A percentile compares a stretch with the other conserved stretches of the same genome.
These are phyloP conservation scores for Amblyraja radiata DNA, from an alignment of 2,797 vertebrate genomes.

Conservation along the genomic window DNA sequence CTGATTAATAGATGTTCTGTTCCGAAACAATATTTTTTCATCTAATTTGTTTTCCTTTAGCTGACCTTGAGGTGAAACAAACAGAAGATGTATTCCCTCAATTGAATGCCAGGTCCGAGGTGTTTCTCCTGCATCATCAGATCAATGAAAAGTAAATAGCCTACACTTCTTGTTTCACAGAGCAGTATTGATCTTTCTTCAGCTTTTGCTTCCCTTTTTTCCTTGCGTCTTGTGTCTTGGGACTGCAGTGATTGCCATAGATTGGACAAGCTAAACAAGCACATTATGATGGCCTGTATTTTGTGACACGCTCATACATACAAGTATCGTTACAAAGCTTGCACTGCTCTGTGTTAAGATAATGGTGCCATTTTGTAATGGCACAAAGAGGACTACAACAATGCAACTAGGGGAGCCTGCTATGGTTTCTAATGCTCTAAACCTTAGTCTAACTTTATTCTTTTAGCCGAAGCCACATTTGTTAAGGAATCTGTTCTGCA, in stretches of 20 bases:
- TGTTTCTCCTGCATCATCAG: slow-evolving; percentile 98
- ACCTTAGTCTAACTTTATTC: slow-evolving; percentile 55
- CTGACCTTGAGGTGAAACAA: slow-evolving; percentile 77
- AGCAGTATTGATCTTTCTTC: slow-evolving; percentile 98
- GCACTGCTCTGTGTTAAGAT: slow-evolving; percentile 60
- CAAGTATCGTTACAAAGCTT: slow-evolving; percentile 59
- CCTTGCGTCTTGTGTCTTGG: slow-evolving; percentile 81
- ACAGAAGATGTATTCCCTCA: slow-evolving; percentile 89
- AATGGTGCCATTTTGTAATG: slow-evolving; percentile 67
- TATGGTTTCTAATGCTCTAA: slow-evolving; percentile 44
- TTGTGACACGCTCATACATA: slow-evolving; percentile 65
- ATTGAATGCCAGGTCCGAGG: slow-evolving; percentile 94
- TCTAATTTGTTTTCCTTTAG: slow-evolving; percentile 70
- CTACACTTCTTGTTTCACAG: slow-evolving; percentile 97
- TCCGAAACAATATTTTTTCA: slow-evolving; percentile 67
- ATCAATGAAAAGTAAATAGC: slow-evolving; percentile 99
- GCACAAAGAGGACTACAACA: slow-evolving; percentile 55
- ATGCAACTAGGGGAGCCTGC: slow-evolving; percentile 56
- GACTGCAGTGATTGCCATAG: slow-evolving; percentile 97
- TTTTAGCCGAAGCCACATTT: slow-evolving; percentile 58
- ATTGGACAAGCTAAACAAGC: slow-evolving; percentile 99
- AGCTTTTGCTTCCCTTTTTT: slow-evolving; percentile 82
- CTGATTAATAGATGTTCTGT: slow-evolving; percentile 73
- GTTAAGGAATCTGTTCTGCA: slow-evolving; percentile 58
- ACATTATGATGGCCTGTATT: slow-evolving; percentile 87